Evolutionary conservation across 35 echinoderm and acorn worm genomes (phyloP).

Genomic region (Apostichopus parvimensis): DNA sequence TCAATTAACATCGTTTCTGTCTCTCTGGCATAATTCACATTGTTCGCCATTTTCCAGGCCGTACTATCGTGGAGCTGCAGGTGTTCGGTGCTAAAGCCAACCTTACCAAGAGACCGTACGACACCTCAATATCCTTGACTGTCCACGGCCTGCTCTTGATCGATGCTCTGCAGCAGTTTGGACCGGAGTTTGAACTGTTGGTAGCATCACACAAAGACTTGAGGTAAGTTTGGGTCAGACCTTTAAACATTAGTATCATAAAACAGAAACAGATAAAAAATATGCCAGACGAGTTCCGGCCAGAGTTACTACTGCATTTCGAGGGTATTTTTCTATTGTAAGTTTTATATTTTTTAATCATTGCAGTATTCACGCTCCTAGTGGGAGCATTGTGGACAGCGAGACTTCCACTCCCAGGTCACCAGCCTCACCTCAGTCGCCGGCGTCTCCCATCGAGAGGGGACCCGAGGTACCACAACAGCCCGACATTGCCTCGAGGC

Average conservation of each 20-base stretch:
- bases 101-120: slow-evolving; percentile 79
- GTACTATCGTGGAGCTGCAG: slow-evolving; percentile 85
- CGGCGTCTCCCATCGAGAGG: slow-evolving; percentile 59
- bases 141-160: slow-evolving; percentile 90
- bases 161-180: slow-evolving; percentile 95
- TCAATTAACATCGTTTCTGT: too few species aligned
- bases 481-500: slow-evolving; percentile 63
- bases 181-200: slow-evolving; percentile 91
- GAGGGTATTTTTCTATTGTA: too few species aligned
- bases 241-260: background rate
- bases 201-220: slow-evolving; percentile 89
- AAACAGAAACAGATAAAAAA: too few species aligned
- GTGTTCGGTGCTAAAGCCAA: slow-evolving; percentile 73
- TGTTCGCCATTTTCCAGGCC: slow-evolving; percentile 17
- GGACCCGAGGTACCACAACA: slow-evolving; percentile 64
- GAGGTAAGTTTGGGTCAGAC: slow-evolving; percentile 51
- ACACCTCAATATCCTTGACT: slow-evolving; percentile 80
- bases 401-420: slow-evolving; percentile 70
- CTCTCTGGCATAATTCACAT: too few species aligned
- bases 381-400: slow-evolving; percentile 95
- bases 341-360: background rate
- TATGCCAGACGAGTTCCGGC: too few species aligned
- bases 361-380: slow-evolving; percentile 82
- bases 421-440: slow-evolving; percentile 57
- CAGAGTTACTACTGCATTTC: too few species aligned